A percentile compares a stretch with the other conserved stretches of the same genome.
Conservation (phyloP, 2,797 vertebrate genomes). For the Scolopax bukidnonensis region DNA sequence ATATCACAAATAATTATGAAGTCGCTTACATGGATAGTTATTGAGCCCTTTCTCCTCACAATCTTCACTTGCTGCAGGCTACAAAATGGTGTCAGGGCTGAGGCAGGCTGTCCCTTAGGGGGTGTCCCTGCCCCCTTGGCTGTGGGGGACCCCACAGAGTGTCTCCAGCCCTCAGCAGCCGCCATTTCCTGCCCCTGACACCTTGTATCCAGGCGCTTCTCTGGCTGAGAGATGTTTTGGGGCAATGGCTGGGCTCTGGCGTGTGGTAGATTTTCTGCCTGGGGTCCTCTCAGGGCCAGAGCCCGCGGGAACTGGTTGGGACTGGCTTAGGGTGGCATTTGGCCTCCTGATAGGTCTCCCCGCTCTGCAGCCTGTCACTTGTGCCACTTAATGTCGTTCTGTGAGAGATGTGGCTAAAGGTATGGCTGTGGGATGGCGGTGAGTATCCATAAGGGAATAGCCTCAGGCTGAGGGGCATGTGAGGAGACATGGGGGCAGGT, state of each 20-base stretch:
- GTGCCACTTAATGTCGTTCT: rapidly evolving
- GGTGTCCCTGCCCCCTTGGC: neutral
- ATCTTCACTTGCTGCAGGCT: neutral
- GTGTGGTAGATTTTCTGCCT: rapidly evolving
- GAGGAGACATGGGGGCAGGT: neutral
- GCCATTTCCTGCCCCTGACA: neutral
- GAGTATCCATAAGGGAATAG: neutral
- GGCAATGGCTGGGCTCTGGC: rapidly evolving
- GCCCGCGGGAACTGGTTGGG: rapidly evolving
- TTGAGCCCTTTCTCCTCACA: neutral
- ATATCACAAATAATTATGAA: neutral
- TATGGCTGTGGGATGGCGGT: neutral
- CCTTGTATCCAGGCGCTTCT: neutral
- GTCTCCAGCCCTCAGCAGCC: neutral
- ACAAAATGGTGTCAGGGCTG: rapidly evolving
- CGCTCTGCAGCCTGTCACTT: rapidly evolving
- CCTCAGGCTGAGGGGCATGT: rapidly evolving
- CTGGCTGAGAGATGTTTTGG: neutral
- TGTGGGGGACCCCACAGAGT: neutral
- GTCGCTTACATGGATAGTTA: rapidly evolving
- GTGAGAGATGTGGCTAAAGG: neutral
- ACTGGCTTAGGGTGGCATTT: rapidly evolving
- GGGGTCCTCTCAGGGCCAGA: rapidly evolving
- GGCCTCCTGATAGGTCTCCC: neutral
- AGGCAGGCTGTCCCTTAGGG: neutral